Percentiles rank a stretch among this genome's conserved stretches.
phyloP scores from a whole-genome alignment of 2,888 invertebrate species.

The Elysia crispata region DNA sequence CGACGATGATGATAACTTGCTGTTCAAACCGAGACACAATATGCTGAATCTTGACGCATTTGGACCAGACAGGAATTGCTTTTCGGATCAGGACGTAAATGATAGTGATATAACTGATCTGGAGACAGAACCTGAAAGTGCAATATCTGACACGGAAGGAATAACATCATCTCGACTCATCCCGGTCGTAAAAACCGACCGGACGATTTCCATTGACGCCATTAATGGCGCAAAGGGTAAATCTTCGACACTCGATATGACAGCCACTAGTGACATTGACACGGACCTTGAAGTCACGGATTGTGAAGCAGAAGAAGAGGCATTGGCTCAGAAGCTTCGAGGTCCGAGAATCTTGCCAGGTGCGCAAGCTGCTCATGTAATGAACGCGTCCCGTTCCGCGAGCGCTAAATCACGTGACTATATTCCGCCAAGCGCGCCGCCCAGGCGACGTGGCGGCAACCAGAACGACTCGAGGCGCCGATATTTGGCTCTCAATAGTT shows the following conservation, averaged over 20 bases:
- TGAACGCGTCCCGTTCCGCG: constrained; percentile 1
- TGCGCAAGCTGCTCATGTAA: constrained; percentile 36
- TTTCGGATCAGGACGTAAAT: constrained; percentile 48
- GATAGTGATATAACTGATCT: constrained; percentile 48
- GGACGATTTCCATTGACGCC: constrained; percentile 42
- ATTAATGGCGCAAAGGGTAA: neutral
- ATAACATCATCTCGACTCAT: constrained; percentile 47
- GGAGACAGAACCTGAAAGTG: constrained; percentile 46
- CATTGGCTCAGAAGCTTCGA: neutral
- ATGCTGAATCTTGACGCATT: constrained; percentile 35
- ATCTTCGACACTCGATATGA: neutral
- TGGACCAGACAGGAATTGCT: constrained; percentile 46
- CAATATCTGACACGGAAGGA: constrained; percentile 51
- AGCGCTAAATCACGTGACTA: constrained; percentile 25
- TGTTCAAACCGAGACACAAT: constrained; percentile 46
- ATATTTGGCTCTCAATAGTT: constrained; percentile 54
- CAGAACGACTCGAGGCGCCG: constrained; percentile 51
- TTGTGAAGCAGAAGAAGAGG: constrained; percentile 50
- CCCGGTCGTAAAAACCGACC: constrained; percentile 44
- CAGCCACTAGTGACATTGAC: constrained; percentile 40
- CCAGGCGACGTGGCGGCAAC: constrained; percentile 33
- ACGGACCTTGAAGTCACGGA: constrained; percentile 51
- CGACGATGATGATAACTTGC: constrained; percentile 42
- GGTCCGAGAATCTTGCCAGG: constrained; percentile 37
- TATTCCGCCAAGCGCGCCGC: constrained; percentile 30